Base-by-base conservation (phyloP, 2,797 vertebrate genomes). In the Melanotaenia trifasciata region DNA sequence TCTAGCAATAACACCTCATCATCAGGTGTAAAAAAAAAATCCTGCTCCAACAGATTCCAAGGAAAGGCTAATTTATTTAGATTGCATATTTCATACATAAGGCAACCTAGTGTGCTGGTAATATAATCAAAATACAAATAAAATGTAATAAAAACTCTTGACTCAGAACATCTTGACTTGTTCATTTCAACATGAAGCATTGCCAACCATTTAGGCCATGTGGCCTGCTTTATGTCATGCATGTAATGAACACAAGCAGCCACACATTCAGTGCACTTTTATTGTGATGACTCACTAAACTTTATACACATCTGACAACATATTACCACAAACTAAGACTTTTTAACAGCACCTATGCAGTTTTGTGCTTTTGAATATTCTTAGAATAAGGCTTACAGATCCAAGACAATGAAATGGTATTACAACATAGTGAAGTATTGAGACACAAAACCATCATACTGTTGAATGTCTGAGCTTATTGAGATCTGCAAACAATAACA, bases 1-100 rank as follows among this genome's bases (percentile, higher is more conserved):
- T 71, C 58, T 35, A 26, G 24, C 70, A 16, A 68, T 63, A 53
- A 58, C 67, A 60, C 33, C 20, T 61, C 38, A 79, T 70, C 40
- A 70, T 64, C 58, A 67, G n/a, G 59, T 65, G 54, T 53, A 38
- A 50, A 59, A 43, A 38, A 28, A 71, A 54, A 50, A 33, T 12
- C 58, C 33, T 53, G 32, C 68, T 78, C 75, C 58, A 38, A 59
- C 61, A 63, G 33, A 67, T 70, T 36, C 5, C 20, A 53, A 45
- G 14, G 4, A 14, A 50, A 10, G 47, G n/a, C 10, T 11, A 50
- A 50, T 22, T 22, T 50, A 47, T 50, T 50, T 50, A 50, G 11
- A 50, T 20, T 11, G 47, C 47, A 50, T 47, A n/a, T 47, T 47
- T 47, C 6, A 20, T 47, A 47, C 45, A 50, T 10, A 50, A 50